A percentile compares a stretch with the other conserved stretches of the same genome.
Evolutionary conservation across 2,113 vertebrate species (phyloP).

Genomic region (Aptenodytes forsteri): DNA sequence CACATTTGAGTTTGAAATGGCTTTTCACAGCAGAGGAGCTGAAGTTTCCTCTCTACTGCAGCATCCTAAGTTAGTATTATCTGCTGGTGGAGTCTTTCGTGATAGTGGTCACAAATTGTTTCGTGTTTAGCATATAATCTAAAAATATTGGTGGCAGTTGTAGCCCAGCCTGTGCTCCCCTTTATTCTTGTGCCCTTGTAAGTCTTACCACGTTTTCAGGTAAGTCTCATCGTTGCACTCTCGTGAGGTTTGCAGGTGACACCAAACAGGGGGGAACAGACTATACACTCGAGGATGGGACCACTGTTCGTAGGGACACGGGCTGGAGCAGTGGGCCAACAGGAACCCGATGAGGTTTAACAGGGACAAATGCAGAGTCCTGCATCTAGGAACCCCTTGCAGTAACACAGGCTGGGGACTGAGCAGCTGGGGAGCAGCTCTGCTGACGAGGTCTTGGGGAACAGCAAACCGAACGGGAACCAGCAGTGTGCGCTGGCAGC

Average conservation of each 20-base stretch:
- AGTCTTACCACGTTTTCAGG: fast-evolving
- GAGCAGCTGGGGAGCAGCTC: background rate
- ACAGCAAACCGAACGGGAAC: background rate
- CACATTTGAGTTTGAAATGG: background rate
- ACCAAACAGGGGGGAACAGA: background rate
- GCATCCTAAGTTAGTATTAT: background rate
- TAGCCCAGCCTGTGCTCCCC: background rate
- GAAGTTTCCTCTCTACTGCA: background rate
- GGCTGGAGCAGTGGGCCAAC: background rate
- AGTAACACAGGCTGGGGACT: background rate
- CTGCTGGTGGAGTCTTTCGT: background rate
- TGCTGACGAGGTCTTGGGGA: background rate
- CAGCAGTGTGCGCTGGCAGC: background rate
- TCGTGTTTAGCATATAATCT: background rate
- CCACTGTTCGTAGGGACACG: background rate
- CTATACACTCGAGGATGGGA: background rate
- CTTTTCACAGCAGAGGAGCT: background rate
- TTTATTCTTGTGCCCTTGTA: background rate
- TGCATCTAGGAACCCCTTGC: background rate
- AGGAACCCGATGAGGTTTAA: background rate
- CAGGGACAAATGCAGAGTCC: background rate
- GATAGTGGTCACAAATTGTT: background rate
- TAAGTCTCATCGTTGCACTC: background rate
- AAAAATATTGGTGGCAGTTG: background rate
- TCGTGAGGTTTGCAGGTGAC: background rate